Evolutionary conservation across 2,797 vertebrate species (phyloP).

Genomic region (Stomatorhinus walkeri): DNA sequence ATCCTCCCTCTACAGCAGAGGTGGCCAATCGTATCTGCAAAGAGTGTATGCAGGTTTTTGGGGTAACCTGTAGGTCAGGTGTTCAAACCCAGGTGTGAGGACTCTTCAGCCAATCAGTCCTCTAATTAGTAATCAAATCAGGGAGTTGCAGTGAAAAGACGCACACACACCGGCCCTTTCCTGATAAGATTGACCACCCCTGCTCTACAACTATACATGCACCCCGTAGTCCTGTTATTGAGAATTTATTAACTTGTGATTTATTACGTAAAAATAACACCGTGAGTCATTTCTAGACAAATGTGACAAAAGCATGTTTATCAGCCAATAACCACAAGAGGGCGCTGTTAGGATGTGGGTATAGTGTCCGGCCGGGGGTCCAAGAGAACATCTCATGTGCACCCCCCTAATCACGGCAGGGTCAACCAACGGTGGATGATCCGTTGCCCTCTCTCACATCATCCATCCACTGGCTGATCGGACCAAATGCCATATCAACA

Average conservation of each 20-base stretch:
- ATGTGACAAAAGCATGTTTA: constrained; percentile 17
- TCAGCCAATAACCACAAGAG: constrained; percentile 18
- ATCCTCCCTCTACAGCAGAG: too few relatives aligned
- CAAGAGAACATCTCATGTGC: not conserved
- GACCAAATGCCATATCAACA: not conserved
- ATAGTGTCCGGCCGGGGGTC: not conserved
- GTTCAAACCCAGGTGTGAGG: too few relatives aligned
- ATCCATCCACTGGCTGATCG: not conserved
- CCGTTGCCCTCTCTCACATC: not conserved
- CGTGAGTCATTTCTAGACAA: constrained; percentile 15
- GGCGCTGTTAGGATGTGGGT: not conserved
- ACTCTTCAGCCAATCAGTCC: too few relatives aligned
- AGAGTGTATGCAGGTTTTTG: not conserved
- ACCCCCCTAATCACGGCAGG: not conserved
- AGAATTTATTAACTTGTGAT: constrained; percentile 7
- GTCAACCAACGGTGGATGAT: not conserved
- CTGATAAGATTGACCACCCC: too few relatives aligned
- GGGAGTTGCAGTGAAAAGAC: too few relatives aligned
- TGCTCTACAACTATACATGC: not conserved
- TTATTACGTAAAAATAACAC: constrained; percentile 15
- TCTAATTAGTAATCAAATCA: too few relatives aligned
- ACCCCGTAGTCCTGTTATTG: not conserved
- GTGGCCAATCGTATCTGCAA: not conserved
- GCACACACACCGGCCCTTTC: too few relatives aligned
- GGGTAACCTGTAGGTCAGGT: not conserved